Evolutionary conservation across 2,113 vertebrate genomes (phyloP).

Genomic region (Mormyrus iriodes): DNA sequence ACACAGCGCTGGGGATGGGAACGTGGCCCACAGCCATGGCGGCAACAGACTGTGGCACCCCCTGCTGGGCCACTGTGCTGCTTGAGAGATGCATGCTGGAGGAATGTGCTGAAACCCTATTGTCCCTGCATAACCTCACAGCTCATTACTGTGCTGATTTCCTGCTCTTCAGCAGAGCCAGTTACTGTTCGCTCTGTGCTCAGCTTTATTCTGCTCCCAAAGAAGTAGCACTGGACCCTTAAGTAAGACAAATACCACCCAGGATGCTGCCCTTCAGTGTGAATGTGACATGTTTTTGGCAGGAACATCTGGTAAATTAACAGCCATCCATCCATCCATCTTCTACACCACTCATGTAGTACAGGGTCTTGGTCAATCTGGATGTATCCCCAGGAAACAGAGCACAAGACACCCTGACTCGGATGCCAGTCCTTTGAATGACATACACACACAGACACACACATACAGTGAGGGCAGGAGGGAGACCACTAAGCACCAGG

Average conservation of each 20-base stretch:
- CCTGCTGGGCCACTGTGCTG: background rate
- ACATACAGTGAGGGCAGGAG: background rate
- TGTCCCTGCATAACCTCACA: background rate
- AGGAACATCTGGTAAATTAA: background rate
- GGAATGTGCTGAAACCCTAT: background rate
- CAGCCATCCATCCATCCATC: background rate
- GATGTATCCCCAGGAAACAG: background rate
- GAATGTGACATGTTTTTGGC: background rate
- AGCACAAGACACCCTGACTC: background rate
- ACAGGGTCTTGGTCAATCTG: background rate
- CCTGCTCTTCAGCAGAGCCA: background rate
- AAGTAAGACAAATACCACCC: background rate
- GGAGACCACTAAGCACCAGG: background rate
- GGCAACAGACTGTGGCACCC: background rate
- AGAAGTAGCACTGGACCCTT: background rate
- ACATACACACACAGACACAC: background rate
- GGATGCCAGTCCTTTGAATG: background rate
- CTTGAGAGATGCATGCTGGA: background rate
- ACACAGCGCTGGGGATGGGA: background rate
- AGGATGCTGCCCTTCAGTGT: background rate
- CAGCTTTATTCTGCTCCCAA: background rate
- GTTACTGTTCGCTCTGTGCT: background rate
- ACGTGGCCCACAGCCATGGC: background rate
- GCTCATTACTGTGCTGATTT: background rate
- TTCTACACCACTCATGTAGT: background rate